These are phyloP conservation scores for Oreocharis arfaki DNA, from an alignment of 2,113 vertebrate genomes.

Conservation along the genomic window DNA sequence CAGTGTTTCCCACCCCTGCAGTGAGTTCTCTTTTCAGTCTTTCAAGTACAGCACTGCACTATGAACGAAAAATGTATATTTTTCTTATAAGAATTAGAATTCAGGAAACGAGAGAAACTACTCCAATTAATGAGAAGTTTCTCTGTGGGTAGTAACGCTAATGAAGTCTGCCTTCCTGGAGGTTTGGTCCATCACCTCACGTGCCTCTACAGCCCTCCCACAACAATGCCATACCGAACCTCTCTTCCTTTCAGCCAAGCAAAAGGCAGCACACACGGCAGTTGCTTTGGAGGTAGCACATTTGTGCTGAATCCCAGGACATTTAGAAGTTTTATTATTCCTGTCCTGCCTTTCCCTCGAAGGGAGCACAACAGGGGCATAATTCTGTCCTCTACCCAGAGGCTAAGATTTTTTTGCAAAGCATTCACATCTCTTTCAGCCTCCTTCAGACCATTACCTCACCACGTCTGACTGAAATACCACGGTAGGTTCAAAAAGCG, in stretches of 20 bases:
- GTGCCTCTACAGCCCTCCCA: neutral
- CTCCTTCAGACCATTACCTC: neutral
- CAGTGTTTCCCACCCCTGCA: neutral
- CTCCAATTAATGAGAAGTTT: neutral
- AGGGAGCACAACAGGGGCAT: fast-evolving
- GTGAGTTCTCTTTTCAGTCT: neutral
- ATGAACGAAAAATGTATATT: neutral
- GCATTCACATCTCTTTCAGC: fast-evolving
- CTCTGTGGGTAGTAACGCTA: neutral
- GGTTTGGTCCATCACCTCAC: neutral
- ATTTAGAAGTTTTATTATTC: neutral
- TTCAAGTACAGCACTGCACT: too few species aligned
- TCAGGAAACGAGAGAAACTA: neutral
- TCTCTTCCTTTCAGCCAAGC: neutral
- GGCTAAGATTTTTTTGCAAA: neutral
- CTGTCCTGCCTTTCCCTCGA: neutral
- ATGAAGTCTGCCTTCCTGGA: neutral
- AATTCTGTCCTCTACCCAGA: neutral
- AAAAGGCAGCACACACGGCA: neutral
- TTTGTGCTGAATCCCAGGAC: neutral
- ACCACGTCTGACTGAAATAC: neutral
- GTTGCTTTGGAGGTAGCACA: neutral
- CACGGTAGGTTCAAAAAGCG: neutral
- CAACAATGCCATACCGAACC: neutral
- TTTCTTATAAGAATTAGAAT: neutral